Conservation (phyloP, 2,888 invertebrate species). For the Drosophila bunnanda region DNA sequence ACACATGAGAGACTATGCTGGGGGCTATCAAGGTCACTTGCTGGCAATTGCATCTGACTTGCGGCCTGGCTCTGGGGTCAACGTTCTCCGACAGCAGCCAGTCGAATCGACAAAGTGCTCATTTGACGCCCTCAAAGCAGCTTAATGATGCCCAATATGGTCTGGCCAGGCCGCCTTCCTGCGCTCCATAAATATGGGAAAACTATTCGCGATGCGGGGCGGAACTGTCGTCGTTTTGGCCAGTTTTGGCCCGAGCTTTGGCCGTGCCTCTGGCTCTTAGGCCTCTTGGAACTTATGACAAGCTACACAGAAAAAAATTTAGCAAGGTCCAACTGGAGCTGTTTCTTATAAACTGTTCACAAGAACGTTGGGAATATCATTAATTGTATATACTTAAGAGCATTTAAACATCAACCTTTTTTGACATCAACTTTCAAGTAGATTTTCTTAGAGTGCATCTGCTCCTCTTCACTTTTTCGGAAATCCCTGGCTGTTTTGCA, state of each 20-base stretch:
- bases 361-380: neutral
- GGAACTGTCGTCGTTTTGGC: conserved; percentile 45
- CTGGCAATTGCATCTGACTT: conserved; percentile 40
- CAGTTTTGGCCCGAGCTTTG: conserved; percentile 26
- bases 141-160: conserved; percentile 60
- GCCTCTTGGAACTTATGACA: conserved; percentile 27
- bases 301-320: neutral
- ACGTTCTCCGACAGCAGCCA: conserved; percentile 13
- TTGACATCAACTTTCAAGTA: accelerated
- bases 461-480: conserved; percentile 16
- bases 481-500: conserved; percentile 40
- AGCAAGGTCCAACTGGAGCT: neutral
- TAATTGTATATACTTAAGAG: neutral
- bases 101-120: conserved; percentile 36
- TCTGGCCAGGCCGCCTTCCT: conserved; percentile 35
- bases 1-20: neutral
- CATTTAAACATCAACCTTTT: too few relatives aligned
- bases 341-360: neutral
- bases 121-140: conserved; percentile 46
- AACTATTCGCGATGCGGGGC: conserved; percentile 37
- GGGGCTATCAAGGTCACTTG: conserved; percentile 48
- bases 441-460: neutral
- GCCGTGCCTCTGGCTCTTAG: too few relatives aligned
- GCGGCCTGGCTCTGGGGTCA: conserved; percentile 25
- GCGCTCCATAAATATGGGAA: conserved; percentile 49